A percentile compares a stretch with the other conserved stretches of the same genome.
phyloP scores from a whole-genome alignment of 2,888 invertebrate species.

The Limnephilus lunatus region DNA sequence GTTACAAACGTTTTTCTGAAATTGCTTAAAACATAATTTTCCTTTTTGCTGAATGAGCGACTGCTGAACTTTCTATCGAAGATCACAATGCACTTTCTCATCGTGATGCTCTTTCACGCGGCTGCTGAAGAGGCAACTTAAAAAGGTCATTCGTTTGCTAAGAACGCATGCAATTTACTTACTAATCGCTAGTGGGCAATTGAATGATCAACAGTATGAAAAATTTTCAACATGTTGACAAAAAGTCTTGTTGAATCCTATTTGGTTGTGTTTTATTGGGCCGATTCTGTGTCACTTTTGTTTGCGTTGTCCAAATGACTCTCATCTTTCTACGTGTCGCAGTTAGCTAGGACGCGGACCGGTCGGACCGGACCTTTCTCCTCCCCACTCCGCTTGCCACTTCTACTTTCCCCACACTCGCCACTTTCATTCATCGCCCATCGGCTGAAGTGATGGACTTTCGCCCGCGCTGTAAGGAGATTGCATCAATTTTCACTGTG shows the following conservation, averaged over 20 bases:
- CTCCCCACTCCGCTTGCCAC: slow-evolving; percentile 15
- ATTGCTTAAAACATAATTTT: background rate
- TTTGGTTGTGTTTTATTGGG: background rate
- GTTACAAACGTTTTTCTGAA: background rate
- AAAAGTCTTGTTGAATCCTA: too few relatives aligned
- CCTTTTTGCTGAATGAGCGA: background rate
- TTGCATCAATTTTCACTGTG: slow-evolving; percentile 8
- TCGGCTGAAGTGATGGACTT: slow-evolving; percentile 17
- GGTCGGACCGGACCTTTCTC: slow-evolving; percentile 48
- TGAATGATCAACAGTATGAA: background rate
- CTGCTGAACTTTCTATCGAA: background rate
- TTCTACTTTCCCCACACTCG: slow-evolving; percentile 38
- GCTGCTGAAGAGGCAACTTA: background rate
- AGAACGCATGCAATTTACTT: background rate
- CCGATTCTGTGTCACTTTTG: background rate
- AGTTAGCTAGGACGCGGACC: slow-evolving; percentile 44
- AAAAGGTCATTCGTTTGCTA: background rate
- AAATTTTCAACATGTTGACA: background rate
- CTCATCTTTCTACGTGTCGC: background rate
- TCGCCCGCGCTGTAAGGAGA: slow-evolving; percentile 11
- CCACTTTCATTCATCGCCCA: slow-evolving; percentile 43
- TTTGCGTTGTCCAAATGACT: background rate
- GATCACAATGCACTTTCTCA: background rate
- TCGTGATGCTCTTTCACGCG: background rate
- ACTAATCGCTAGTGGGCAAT: background rate